A percentile compares a stretch with the other conserved stretches of the same genome.
Evolutionary conservation across 2,797 vertebrate genomes (phyloP).

Genomic region (Lutjanus campechanus): DNA sequence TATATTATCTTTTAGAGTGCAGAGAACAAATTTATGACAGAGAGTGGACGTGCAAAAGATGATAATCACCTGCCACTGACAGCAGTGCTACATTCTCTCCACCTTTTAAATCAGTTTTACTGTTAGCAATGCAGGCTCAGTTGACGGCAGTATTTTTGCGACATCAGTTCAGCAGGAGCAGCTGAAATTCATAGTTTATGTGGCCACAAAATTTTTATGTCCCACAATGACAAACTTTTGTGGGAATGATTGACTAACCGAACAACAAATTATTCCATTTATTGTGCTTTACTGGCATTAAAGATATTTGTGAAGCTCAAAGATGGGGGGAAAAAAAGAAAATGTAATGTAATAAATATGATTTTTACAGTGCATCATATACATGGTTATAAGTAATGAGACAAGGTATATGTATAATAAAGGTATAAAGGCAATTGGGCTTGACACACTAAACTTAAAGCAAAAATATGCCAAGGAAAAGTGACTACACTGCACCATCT

Average conservation of each 20-base stretch:
- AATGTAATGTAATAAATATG: neutral
- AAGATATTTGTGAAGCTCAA: neutral
- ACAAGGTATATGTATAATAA: neutral
- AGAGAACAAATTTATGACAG: neutral
- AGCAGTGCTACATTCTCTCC: neutral
- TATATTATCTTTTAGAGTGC: neutral
- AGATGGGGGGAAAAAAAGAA: too few relatives aligned
- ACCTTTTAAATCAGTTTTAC: conserved; percentile 12
- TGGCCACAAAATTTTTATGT: neutral
- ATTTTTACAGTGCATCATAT: neutral
- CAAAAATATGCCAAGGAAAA: conserved; percentile 4
- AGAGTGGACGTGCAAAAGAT: neutral
- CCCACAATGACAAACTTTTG: conserved; percentile 1
- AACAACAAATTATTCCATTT: neutral
- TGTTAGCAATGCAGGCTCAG: neutral
- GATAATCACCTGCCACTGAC: conserved; percentile 16
- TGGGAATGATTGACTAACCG: neutral
- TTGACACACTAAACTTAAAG: neutral
- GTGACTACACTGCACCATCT: conserved; percentile 5
- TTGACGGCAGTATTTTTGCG: neutral
- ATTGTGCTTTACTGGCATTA: neutral
- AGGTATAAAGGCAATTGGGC: neutral
- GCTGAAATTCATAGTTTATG: neutral
- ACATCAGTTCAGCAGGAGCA: neutral
- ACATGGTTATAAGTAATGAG: neutral